Conservation (phyloP, 1,140 invertebrate species). For the Leptoteleia sp. region DNA sequence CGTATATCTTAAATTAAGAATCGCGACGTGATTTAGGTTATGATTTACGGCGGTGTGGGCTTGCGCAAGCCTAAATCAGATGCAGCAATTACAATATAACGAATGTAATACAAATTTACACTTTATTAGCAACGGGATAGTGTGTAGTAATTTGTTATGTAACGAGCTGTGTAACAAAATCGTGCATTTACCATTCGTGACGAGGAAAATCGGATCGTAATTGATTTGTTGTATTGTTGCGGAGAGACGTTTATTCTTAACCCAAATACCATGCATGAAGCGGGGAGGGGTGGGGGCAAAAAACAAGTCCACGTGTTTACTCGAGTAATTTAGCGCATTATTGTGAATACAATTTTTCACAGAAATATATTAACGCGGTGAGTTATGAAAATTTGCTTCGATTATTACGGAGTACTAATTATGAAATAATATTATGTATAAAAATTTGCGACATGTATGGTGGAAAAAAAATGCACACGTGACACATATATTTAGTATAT, state of each 20-base stretch:
- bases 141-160: constrained; percentile 47
- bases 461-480: too few species aligned
- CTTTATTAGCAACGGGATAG: constrained; percentile 50
- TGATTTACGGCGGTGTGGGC: constrained; percentile 37
- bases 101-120: constrained; percentile 56
- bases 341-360: too few species aligned
- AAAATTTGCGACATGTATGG: too few species aligned
- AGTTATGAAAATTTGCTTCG: too few species aligned
- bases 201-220: constrained; percentile 46
- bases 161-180: constrained; percentile 57
- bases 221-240: constrained; percentile 52
- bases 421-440: too few species aligned
- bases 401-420: too few species aligned
- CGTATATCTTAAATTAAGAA: neutral
- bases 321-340: neutral
- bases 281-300: too few species aligned
- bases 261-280: constrained; percentile 21
- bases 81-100: constrained; percentile 56
- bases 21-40: constrained; percentile 3
- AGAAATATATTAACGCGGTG: too few species aligned
- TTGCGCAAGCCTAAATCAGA: constrained; percentile 52
- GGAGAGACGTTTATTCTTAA: constrained; percentile 39
- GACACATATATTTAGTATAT: too few species aligned
- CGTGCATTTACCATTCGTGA: constrained; percentile 15
- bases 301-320: constrained; percentile 6